Base-by-base conservation (phyloP, 1,140 invertebrate species). In the Brachionus sp. region DNA sequence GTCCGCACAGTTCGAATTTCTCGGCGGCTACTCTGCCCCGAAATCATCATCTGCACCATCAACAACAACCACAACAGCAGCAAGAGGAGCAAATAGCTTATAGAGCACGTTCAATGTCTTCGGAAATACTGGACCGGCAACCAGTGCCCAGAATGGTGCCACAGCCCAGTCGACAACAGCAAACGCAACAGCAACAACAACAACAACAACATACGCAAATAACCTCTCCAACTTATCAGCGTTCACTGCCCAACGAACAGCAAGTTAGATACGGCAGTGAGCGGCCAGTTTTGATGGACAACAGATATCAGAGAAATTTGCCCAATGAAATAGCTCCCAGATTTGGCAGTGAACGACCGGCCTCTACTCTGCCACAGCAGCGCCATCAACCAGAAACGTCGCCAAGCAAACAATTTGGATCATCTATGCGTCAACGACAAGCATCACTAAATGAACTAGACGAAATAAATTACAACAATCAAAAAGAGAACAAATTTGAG, bases 11-110 rank as follows among this genome's bases (percentile, higher is more conserved):
- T 33, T 29, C 29, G 29, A 16, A 23, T 68, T 82, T 46, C 35
- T 35, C 80, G 39, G 50, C 66, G 25, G n/a, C 33, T 3, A 66
- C 80, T 42, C 37, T 66, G n/a, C 80, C 80, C 23, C 25, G 57
- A 3, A 70, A 83, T 83, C 82, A 83, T 42, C 82, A 83, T n/a
- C 13, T 73, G 13, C 82, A 83, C 19, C 78, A 77, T 23, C 78
- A 83, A n/a, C 42, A 50, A 12, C 39, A 82, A 50, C 12, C 10
- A 1, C 57, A 83, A 16, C 25, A 42, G 16, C 13, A 9, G 9
- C 16, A 25, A 5, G 29, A 64, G 9, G 57, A 66, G 19, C 80
- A 50, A 13, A 2, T 33, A 10, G 33, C 13, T 16, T 44, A 23
- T 5, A 16, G 57, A 25, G 12, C 66, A 16, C 33, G 80, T 33